Percentiles rank a stretch among this genome's conserved stretches.
Conservation (phyloP, 2,888 invertebrate species). For the Latrodectus elegans region DNA sequence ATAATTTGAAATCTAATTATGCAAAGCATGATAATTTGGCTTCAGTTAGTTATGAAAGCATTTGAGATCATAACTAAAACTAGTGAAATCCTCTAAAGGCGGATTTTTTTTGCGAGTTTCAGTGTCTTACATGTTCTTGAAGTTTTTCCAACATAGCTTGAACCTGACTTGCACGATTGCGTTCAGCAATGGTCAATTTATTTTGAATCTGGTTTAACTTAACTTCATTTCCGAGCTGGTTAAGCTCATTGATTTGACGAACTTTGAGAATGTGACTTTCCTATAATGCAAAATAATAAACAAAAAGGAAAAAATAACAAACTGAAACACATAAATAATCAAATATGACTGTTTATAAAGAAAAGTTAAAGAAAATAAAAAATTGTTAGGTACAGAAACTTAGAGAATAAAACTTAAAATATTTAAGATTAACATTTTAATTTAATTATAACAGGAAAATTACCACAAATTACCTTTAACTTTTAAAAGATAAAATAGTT, state of each 20-base stretch:
- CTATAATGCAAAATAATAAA: slow-evolving; percentile 75
- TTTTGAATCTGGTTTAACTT: slow-evolving; percentile 54
- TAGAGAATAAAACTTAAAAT: too few species aligned
- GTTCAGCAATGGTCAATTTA: slow-evolving; percentile 68
- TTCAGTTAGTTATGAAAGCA: neutral
- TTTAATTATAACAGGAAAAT: too few species aligned
- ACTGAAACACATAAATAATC: slow-evolving; percentile 30
- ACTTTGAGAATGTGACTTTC: slow-evolving; percentile 85
- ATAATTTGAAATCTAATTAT: too few species aligned
- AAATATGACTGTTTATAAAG: neutral
- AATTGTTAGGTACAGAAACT: too few species aligned
- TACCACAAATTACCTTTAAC: too few species aligned
- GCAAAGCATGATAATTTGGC: too few species aligned
- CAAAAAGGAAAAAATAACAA: slow-evolving; percentile 18
- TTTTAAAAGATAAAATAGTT: too few species aligned
- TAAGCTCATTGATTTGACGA: slow-evolving; percentile 79
- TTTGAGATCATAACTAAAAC: neutral
- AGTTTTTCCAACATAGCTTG: slow-evolving; percentile 62
- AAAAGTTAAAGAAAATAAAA: too few species aligned
- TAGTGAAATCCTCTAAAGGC: neutral
- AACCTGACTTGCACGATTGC: slow-evolving; percentile 57
- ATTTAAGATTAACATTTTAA: too few species aligned
- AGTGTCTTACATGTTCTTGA: slow-evolving; percentile 66
- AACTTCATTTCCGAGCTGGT: slow-evolving; percentile 36
- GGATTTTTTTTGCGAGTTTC: neutral